phyloP scores from a whole-genome alignment of 2,113 vertebrate genomes.

The Pedionomus torquatus region DNA sequence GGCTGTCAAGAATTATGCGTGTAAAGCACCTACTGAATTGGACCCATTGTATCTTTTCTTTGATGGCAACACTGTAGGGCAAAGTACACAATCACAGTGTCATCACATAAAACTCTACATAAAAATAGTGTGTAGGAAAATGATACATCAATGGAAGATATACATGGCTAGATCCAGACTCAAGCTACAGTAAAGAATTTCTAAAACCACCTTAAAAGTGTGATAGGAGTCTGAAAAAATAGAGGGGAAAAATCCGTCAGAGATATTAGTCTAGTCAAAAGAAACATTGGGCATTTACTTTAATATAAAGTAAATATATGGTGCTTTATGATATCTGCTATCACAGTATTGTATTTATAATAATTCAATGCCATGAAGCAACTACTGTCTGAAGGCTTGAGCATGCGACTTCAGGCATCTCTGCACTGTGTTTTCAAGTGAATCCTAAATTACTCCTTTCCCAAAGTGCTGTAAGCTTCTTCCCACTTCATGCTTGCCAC shows the following conservation, averaged over 20 bases:
- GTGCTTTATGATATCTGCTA: background rate
- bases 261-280: background rate
- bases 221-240: background rate
- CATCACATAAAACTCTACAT: background rate
- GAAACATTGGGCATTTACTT: background rate
- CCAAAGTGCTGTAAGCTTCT: background rate
- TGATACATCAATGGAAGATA: background rate
- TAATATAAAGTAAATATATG: background rate
- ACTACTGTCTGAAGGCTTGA: background rate
- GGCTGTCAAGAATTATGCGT: background rate
- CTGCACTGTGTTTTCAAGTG: background rate
- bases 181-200: background rate
- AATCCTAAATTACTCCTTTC: background rate
- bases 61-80: background rate
- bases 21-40: background rate
- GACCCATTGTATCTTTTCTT: background rate
- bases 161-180: background rate
- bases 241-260: background rate
- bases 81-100: background rate
- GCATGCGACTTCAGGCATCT: background rate
- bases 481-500: background rate
- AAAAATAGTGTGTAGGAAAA: background rate
- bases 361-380: background rate
- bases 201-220: background rate
- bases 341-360: background rate